Percentiles rank a stretch among this genome's conserved stretches.
Evolutionary conservation across 2,797 vertebrate species (phyloP).

Genomic region (Danio kyathit): DNA sequence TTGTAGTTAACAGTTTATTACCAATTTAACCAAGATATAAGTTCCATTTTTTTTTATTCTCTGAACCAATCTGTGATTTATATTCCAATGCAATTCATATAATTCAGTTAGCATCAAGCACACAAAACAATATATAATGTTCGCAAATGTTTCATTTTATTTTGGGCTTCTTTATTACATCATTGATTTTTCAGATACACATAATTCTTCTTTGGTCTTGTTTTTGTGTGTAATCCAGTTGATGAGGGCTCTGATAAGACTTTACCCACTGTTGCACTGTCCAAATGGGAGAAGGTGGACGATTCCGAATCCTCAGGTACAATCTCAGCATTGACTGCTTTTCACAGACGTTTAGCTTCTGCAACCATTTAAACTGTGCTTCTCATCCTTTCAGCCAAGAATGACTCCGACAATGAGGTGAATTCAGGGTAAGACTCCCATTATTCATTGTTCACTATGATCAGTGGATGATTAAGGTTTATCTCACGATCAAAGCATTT

Average conservation of each 20-base stretch:
- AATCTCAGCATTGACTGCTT: background rate
- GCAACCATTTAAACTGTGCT: background rate
- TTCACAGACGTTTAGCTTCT: background rate
- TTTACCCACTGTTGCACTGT: slow-evolving; percentile 75
- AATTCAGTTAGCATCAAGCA: too few species aligned
- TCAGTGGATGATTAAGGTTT: background rate
- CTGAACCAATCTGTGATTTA: too few species aligned
- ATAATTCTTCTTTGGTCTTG: background rate
- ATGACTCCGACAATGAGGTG: slow-evolving; percentile 38
- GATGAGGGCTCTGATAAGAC: slow-evolving; percentile 71
- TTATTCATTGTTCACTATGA: background rate
- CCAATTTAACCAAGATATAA: background rate
- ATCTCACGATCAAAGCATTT: background rate
- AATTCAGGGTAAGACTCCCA: slow-evolving; percentile 15
- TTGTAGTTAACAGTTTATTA: background rate
- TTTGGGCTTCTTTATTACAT: background rate
- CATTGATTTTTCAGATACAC: background rate
- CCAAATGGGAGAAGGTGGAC: slow-evolving; percentile 82
- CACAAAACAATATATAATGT: too few species aligned
- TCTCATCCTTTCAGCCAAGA: slow-evolving; percentile 33
- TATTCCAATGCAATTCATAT: too few species aligned
- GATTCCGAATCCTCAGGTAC: slow-evolving; percentile 65
- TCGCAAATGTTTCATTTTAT: background rate
- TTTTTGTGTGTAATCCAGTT: slow-evolving; percentile 67
- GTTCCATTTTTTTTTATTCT: too few species aligned